Base-by-base conservation (phyloP, 2,797 vertebrate genomes). In the Syngnathus acus region DNA sequence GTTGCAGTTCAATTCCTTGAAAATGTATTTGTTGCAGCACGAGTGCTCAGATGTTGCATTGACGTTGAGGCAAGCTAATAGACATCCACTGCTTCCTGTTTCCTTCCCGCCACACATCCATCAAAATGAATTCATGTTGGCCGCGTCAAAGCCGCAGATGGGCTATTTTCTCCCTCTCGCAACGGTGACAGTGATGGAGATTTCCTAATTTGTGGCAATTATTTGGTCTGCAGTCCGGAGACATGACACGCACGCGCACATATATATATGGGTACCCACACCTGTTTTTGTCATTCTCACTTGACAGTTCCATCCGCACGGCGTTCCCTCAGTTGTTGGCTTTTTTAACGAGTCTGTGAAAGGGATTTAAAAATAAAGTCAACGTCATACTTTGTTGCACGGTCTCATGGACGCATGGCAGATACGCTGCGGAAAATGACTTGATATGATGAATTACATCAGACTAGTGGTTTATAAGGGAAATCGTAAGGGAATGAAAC, bases 61-160 rank as follows among this genome's bases (percentile, higher is more conserved):
- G 73, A 77, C 74, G 75, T 86, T 62, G 21, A 86, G 89, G 83
- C 87, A 86, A 79, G 83, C 82, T 84, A 81, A 81, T 86, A 87
- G 84, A 88, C 89, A 81, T 83, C 75, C 78, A 77, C 75, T 71
- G 78, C 86, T 84, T 81, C 73, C 65, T 80, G 79, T 82, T 82
- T 75, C 72, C 66, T 68, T 74, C 66, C 72, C 72, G 32, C 70
- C 84, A 78, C 80, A 86, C 90, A 88, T 91, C 87, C 87, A 89
- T 89, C 89, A 90, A 83, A 84, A 77, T 87, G 88, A 91, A 90
- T 90, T 86, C 74, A 84, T 88, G 81, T 89, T 90, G 89, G 86
- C 87, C 26, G 79, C 70, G 80, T 81, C 77, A 78, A 68, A 74
- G 68, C 87, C 78, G 73, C 76, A 73, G 70, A 86, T 75, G 73